Evolutionary conservation across 2,113 vertebrate species (phyloP), one percentile per base, ranked within the genome.

Genomic region (Pyrgilauda ruficollis): DNA sequence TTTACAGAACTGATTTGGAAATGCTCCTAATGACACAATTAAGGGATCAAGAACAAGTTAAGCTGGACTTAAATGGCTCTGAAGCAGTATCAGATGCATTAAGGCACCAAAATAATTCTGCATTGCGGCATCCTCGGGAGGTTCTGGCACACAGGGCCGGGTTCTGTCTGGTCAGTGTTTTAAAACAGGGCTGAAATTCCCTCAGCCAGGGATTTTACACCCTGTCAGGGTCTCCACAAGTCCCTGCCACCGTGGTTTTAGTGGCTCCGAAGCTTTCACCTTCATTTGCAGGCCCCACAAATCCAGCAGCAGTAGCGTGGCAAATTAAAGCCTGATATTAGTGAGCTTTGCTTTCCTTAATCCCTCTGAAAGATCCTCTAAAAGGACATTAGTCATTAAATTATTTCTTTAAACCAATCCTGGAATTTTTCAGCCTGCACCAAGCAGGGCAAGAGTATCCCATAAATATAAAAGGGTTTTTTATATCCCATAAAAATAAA

Each of bases 1-100:
- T 92, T 78, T n/a, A 70, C 56, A 63, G 93, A 86, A 88, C 46
- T 70, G 68, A 35, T 59, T 88, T 69, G 73, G 88, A 93, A 90
- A 49, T 19, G 27, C 78, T 79, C 88, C 92, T 87, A 67, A 84
- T 61, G 43, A 73, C 18, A 21, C 61, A 79, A 90, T 88, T 80
- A 95, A 87, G 58, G 66, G 77, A 81, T 94, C 72, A 43, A 84
- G 88, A 90, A 73, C 35, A 44, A 96, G 87, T 69, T 81, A 93
- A 84, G 23, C 23, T 84, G 52, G 62, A 22, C 35, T 88, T 66
- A 49, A 75, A 82, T 33, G 63, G 73, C 90, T 56, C 89, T 37
- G 41, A 72, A 66, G 8, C 6, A 0, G 20, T 2, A 70, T 70
- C 83, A 52, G 75, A 69, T 27, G 44, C 41, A 37, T 35, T n/a